Evolutionary conservation across 2,888 invertebrate species (phyloP).

Genomic region (Cryptus viduatorius): DNA sequence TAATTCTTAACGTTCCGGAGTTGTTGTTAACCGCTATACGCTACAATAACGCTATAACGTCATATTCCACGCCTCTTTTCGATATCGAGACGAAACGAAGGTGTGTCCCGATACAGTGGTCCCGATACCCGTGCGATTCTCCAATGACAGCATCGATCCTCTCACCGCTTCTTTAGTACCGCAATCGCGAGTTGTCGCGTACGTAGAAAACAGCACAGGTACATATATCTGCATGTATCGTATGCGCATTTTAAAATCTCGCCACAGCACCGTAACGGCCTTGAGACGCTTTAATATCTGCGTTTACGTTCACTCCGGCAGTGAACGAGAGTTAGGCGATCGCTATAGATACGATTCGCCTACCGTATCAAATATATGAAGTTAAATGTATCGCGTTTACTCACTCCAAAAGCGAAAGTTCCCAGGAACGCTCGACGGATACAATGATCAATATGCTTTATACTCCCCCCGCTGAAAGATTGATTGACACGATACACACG

Average conservation of each 20-base stretch:
- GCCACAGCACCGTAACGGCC: conserved; percentile 22
- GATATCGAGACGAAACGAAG: conserved; percentile 49
- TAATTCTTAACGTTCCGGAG: conserved; percentile 48
- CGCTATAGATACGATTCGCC: conserved; percentile 14
- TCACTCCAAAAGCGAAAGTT: conserved; percentile 8
- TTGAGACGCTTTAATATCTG: conserved; percentile 28
- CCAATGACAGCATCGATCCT: conserved; percentile 46
- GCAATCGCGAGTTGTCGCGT: conserved; percentile 11
- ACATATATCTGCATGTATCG: conserved; percentile 13
- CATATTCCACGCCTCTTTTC: conserved; percentile 47
- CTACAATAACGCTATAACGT: conserved; percentile 25
- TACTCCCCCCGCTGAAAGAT: neutral
- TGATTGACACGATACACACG: neutral
- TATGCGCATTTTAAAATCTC: conserved; percentile 20
- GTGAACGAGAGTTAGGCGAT: conserved; percentile 8
- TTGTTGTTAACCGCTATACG: conserved; percentile 40
- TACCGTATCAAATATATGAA: conserved; percentile 1
- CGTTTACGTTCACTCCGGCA: conserved; percentile 20
- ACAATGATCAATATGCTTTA: neutral
- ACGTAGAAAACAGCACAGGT: neutral
- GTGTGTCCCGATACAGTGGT: conserved; percentile 51
- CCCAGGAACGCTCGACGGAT: neutral
- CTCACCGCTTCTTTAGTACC: conserved; percentile 17
- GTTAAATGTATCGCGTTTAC: neutral
- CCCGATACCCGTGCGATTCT: conserved; percentile 54